These are phyloP conservation scores for Amniataba percoides DNA, from an alignment of 2,797 vertebrate species.

Conservation along the genomic window DNA sequence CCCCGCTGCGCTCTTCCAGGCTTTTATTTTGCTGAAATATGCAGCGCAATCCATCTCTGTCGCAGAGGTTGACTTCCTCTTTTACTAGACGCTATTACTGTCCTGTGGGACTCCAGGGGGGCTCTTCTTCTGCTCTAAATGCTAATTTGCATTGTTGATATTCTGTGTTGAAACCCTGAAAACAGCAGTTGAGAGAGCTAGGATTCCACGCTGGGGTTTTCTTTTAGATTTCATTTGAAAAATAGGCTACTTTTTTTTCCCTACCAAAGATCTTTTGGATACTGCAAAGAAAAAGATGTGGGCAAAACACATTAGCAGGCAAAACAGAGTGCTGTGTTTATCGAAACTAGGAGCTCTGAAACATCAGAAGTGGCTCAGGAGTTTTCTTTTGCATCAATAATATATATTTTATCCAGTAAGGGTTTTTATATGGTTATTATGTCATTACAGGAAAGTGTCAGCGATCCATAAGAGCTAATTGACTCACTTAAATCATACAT, in stretches of 20 bases:
- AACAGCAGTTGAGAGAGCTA: slow-evolving; percentile 58
- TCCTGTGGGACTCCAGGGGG: slow-evolving; percentile 69
- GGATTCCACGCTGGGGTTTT: slow-evolving; percentile 51
- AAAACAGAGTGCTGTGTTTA: slow-evolving; percentile 46
- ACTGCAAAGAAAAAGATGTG: slow-evolving; percentile 36
- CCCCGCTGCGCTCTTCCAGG: slow-evolving; percentile 35
- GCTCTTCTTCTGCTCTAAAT: slow-evolving; percentile 68
- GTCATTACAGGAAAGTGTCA: slow-evolving; percentile 42
- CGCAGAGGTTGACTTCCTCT: slow-evolving; percentile 69
- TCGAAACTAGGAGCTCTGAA: slow-evolving; percentile 25
- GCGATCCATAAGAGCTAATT: slow-evolving; percentile 50
- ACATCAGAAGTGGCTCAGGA: slow-evolving; percentile 39
- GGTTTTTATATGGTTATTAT: slow-evolving; percentile 34
- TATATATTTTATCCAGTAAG: slow-evolving; percentile 24
- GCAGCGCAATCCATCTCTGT: slow-evolving; percentile 77
- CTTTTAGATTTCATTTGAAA: slow-evolving; percentile 55
- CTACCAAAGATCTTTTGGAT: slow-evolving; percentile 30
- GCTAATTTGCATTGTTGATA: slow-evolving; percentile 79
- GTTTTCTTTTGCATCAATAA: slow-evolving; percentile 34
- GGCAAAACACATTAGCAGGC: slow-evolving; percentile 50
- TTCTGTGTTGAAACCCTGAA: slow-evolving; percentile 60
- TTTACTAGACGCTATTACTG: slow-evolving; percentile 66
- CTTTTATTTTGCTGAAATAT: slow-evolving; percentile 76
- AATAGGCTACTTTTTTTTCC: slow-evolving; percentile 11
- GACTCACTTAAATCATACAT: slow-evolving; percentile 53